Base-by-base conservation (phyloP, 2,113 vertebrate species). In the Zosterops pallidus region DNA sequence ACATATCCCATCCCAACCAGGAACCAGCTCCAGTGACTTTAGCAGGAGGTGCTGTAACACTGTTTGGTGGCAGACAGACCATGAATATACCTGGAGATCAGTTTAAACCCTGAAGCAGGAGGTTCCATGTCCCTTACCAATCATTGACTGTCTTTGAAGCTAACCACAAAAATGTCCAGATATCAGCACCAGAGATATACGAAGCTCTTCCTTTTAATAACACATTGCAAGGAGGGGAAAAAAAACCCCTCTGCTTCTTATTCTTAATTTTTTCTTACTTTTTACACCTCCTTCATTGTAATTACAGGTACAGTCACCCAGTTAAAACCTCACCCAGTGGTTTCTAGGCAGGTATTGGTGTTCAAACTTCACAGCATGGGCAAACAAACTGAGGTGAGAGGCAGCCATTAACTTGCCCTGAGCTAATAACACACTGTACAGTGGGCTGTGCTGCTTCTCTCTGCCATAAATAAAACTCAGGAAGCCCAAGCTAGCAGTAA, bases 381-480 rank as follows among this genome's bases (percentile, higher is more conserved):
- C 75, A 91, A 94, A 71, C 21, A 91, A 86, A 69, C n/a, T 6
- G 19, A 84, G 12, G 41, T 50, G 62, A 74, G 49, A 59, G 59
- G 10, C n/a, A 75, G 29, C 8, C 67, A 57, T 41, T 52, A 29
- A 21, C 20, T 24, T 83, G 67, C 63, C 41, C 31, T 7, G 50
- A 81, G 64, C 44, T 68, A 83, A n/a, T 39, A 78, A 60, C 1
- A 1, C 46, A 18, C 31, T 69, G 41, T 69, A 53, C 9, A 68
- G 17, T 17, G 49, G 26, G n/a, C 68, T 80, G 22, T 52, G 70
- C 52, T 57, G 31, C 39, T 94, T 83, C 78, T 78, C 53, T 56
- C 62, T 63, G 28, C 49, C 64, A 31, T 70, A 92, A 96, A 96
- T 65, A 91, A 95, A 94, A 31, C 65, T 85, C 52, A 71, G 87